Evolutionary conservation across 2,797 vertebrate species (phyloP).

Genomic region (Protosalanx chinensis): DNA sequence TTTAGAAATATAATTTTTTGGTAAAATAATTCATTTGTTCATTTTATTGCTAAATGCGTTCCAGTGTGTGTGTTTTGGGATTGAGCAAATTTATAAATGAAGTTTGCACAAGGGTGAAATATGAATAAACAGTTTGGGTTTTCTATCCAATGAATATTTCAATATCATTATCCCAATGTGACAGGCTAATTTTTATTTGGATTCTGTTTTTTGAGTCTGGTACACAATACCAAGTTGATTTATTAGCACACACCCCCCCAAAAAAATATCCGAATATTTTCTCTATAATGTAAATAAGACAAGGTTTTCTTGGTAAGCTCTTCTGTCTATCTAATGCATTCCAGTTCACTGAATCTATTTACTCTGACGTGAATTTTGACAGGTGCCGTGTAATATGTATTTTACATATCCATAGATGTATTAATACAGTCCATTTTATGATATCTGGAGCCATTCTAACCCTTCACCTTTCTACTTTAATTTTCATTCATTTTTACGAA

Average conservation of each 20-base stretch:
- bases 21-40: conserved; percentile 1
- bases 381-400: conserved; percentile 5
- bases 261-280: not conserved
- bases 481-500: not conserved
- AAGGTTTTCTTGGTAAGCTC: not conserved
- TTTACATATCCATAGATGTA: too few relatives aligned
- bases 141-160: conserved; percentile 11
- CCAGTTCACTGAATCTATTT: conserved; percentile 4
- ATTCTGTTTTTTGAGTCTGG: conserved; percentile 6
- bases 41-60: conserved; percentile 10
- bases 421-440: too few relatives aligned
- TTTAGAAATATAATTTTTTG: not conserved
- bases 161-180: conserved; percentile 9
- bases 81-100: conserved; percentile 1
- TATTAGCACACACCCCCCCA: not conserved
- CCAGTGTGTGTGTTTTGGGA: conserved; percentile 1
- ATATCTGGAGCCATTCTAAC: too few relatives aligned
- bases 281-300: not conserved
- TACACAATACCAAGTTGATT: conserved; percentile 9
- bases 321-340: not conserved
- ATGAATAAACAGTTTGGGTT: conserved; percentile 8
- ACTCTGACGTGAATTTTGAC: conserved; percentile 1
- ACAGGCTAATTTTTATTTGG: not conserved
- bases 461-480: too few relatives aligned
- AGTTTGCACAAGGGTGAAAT: not conserved